Base-by-base conservation (phyloP, 1,140 invertebrate genomes). In the Pinna nobilis region DNA sequence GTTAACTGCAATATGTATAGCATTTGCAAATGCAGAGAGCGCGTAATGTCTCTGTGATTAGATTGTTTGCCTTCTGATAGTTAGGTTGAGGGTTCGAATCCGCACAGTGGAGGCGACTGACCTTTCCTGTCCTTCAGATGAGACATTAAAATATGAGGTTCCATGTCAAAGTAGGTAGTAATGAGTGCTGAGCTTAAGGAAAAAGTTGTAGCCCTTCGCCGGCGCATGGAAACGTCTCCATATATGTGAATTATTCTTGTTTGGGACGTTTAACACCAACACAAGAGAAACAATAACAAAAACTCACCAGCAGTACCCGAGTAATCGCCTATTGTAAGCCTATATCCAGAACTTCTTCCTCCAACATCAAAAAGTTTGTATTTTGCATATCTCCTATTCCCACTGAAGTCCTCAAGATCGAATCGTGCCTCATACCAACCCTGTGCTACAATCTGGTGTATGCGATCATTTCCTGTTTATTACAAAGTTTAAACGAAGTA, bases 391-490 rank as follows among this genome's bases (percentile, higher is more conserved):
- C 53, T 64, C 15, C 94, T 96, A 82, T 96, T 96, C 51, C 95
- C 95, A 88, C 97, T 95, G 88, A 97, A 98, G 87, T 97, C 96
- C 88, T 96, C 95, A 13, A 98, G 90, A 85, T 97, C 96, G 1
- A 98, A 94, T n/a, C 96, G 89, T 0, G 98, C 90, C 84, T 93
- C 93, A 86, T 97, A 96, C 83, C 96, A 94, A 81, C 96, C 74
- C 44, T 77, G 67, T 1, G 25, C 83, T 7, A 89, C 90, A 51
- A 90, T 74, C 3, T 70, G 50, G 80, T 90, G 86, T 0, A 91
- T 68, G 39, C 86, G 77, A 35, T 90, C 89, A 51, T 89, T 88
- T 7, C 73, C 73, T 75, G 51, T 18, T n/a, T n/a, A 72, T 63
- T 32, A 23, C 18, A 44, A 5, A 69, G 23, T 44, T 44, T 44